Conservation (phyloP, 1,140 invertebrate genomes). For the Doryteuthis pealeii region DNA sequence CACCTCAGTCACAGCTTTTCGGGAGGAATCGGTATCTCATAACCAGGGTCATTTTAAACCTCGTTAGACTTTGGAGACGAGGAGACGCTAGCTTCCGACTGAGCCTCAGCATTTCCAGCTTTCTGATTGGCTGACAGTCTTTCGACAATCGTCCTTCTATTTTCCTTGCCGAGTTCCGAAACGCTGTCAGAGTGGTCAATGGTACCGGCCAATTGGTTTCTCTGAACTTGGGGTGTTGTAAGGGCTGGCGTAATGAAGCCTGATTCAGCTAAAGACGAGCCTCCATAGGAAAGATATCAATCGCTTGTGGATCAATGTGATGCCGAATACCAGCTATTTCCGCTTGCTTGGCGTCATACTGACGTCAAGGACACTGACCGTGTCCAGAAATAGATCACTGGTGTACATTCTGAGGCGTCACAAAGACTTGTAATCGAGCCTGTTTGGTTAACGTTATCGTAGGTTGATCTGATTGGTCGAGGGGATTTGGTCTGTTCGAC, state of each 20-base stretch:
- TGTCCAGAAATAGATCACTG: background rate
- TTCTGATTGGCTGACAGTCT: background rate
- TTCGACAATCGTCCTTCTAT: conserved; percentile 5
- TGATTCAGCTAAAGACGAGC: background rate
- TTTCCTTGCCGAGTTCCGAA: conserved; percentile 3
- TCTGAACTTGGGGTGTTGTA: background rate
- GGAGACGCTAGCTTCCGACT: too few relatives aligned
- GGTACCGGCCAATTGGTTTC: background rate
- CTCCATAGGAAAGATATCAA: background rate
- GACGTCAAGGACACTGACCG: background rate
- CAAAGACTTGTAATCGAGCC: background rate
- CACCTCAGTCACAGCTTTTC: too few relatives aligned
- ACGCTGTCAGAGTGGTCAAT: background rate
- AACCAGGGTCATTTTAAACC: too few relatives aligned
- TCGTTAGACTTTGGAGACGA: too few relatives aligned
- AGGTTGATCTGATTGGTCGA: background rate
- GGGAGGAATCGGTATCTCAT: too few relatives aligned
- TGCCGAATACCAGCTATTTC: background rate
- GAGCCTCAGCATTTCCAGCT: background rate
- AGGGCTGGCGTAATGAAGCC: conserved; percentile 3
- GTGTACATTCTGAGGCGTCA: background rate
- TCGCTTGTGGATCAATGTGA: background rate
- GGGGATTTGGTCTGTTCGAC: background rate
- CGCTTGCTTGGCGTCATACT: background rate
- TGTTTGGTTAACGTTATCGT: background rate